Base-by-base conservation (phyloP, 1,140 invertebrate species). In the Stratiolaelaps scimitus region DNA sequence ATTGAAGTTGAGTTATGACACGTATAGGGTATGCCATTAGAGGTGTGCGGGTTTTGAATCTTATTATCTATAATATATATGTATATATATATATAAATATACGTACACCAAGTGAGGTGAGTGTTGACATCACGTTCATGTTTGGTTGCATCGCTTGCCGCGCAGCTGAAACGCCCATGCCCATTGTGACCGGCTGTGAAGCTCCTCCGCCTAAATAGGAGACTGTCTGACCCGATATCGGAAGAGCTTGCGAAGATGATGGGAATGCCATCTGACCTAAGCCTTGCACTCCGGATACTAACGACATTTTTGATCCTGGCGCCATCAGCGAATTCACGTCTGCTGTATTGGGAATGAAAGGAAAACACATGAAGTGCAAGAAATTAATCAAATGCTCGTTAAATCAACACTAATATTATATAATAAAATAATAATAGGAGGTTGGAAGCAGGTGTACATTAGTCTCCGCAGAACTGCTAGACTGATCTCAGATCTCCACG, bases 181-280 rank as follows among this genome's bases (percentile, higher is more conserved):
- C 47, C 15, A 60, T 34, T 60, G 26, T 34, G 23, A 60, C 53
- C 17, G 53, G 26, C 10, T 60, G 53, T 15, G 53, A 34, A 17
- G 53, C 17, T 2, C 26, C 15, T 15, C 34, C 34, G 15, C 34
- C 26, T 34, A 60, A 60, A 34, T 60, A 60, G 15, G 53, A 34
- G 15, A 60, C 53, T 15, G 13, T 60, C 34, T 60, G 53, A 23
- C 5, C 34, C 34, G 53, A 60, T 15, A 60, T 17, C 15, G 53
- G 53, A 26, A 60, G 53, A 34, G 53, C 53, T 60, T 60, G 53
- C 15, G 53, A 60, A 17, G 53, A 60, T 19, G 53, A 20, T 13
- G 53, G 53, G 53, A 60, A 60, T 4, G 53, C 23, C 53, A 60
- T 60, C 34, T 60, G 53, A 23, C 53, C 20, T 17, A 60, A 34